Evolutionary conservation across 2,113 vertebrate genomes (phyloP), one percentile per base, ranked within the genome.

Genomic region (Natator depressus): DNA sequence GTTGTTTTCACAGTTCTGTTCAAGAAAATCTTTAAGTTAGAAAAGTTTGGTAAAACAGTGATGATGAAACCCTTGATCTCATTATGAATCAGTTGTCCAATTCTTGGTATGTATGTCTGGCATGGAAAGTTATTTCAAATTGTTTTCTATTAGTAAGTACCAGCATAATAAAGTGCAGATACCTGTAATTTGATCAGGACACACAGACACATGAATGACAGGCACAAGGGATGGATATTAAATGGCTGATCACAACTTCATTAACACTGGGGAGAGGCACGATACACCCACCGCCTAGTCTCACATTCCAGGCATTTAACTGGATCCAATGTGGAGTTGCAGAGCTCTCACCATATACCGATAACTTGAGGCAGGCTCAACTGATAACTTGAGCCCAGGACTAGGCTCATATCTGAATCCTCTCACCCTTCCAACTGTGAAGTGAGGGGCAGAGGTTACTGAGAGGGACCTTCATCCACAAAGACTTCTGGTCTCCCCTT

Each of bases 341-440:
- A 75, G 38, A 35, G 17, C 38, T 75, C 38, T 38, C 38, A 75
- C 69, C 22, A 22, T 75, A 42, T 75, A 75, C 10, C 19, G 10
- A 42, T 75, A 75, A 11, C 38, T 42, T 75, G 19, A 38, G 38
- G 19, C 20, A 42, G 5, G 10, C 7, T 9, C 17, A 19, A 19
- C 38, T 20, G 17, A 24, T 14, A 38, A 20, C 38, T 38, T 38
- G 13, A 20, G 9, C 22, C 38, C 25, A 82, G 91, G 72, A 93
- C 96, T 96, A 42, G 94, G 11, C 90, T 95, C 50, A 47, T 51
- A 94, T 95, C 93, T 93, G 93, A 93, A 65, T 93, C 38, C 22
- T 24, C 38, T 75, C 38, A 38, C n/a, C 20, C 89, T 92, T 88
- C 78, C 14, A 49, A 35, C 46, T 1, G 1, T 80, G 46, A 88